Evolutionary conservation across 2,797 vertebrate species (phyloP), one percentile per base, ranked within the genome.

Genomic region (Pangasius krempfi): DNA sequence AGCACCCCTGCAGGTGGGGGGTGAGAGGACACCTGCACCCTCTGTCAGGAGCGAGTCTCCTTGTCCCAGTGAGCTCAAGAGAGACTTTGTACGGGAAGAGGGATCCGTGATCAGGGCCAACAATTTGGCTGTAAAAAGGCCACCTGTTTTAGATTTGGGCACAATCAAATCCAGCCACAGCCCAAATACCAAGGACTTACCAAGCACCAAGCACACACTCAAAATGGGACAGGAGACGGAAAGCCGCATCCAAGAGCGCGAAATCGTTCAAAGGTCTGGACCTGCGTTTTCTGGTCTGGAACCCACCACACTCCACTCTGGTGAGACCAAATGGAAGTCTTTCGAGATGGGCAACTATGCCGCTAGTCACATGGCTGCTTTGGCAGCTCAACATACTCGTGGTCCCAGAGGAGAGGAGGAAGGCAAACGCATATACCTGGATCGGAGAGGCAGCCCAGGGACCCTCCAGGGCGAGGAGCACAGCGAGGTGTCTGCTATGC

Each of bases 401-500:
- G 96, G 95, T 70, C 95, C 93, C 37, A 93, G 96, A 13, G 95
- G 68, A 0, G 98, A 98, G 91, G 98, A 98, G 85, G 97, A 97
- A 47, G 90, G 94, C 91, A 98, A 97, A 93, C 97, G 97, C 88
- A 96, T 95, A 54, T 98, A 97, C 93, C 93, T 98, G 87, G 97
- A 98, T 92, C 96, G 92, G 0, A 92, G 93, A 12, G 96, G 95
- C 0, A 93, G 95, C 0, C 81, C 94, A 0, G 92, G 94, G 0
- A 94, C 93, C 20, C 89, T 94, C 14, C 95, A 94, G 75, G 81
- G 96, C 0, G 91, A 95, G 4, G 91, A 96, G 0, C 96, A 95
- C 0, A 88, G 96, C 0, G 98, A 99, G 92, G 97, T 97, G 12
- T 99, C 98, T 0, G 98, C 98, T 92, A 99, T 99, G 98, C 98